Base-by-base conservation (phyloP, 1,140 invertebrate species). In the Adelges cooleyi region DNA sequence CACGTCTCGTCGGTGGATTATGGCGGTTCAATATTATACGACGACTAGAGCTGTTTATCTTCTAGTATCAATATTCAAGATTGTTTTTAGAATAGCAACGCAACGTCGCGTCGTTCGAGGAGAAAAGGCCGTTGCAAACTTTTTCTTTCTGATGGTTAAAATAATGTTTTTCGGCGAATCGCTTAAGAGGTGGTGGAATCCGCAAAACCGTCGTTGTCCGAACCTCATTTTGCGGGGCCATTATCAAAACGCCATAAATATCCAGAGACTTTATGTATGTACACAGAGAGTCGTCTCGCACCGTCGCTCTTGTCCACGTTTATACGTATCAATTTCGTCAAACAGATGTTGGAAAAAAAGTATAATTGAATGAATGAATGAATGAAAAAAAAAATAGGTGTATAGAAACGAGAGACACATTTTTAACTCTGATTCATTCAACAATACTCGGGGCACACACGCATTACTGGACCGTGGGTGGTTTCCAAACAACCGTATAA, bases 311-410 rank as follows among this genome's bases (percentile, higher is more conserved):
- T 18, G 20, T 38, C 51, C 11, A 11, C n/a, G n/a, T n/a, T n/a
- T 38, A 38, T 42, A 59, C 54, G 54, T 59, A 59, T 59, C 54
- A 59, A 59, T 59, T 59, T 59, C 54, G 54, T 44, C 42, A 59
- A 59, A 59, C 54, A 59, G 54, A 59, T 59, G 54, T 59, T 59
- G 25, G 20, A 44, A 54, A 54, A 38, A 54, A 54, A 18, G 38
- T 38, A 42, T 42, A 15, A 42, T 42, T 42, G n/a, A 15, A 42
- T 42, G 25, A 59, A 59, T 25, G 54, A 59, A 33, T n/a, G 54
- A 44, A 23, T 44, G 40, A 27, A 44, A 54, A 44, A 56, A 44
- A 25, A 54, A 38, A 38, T 38, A 38, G n/a, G n/a, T 33, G 11
- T 33, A 33, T 33, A 33, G 29, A 11, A 33, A 33, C 29, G 29